phyloP scores from a whole-genome alignment of 2,888 invertebrate species.

The Sialis lutaria region DNA sequence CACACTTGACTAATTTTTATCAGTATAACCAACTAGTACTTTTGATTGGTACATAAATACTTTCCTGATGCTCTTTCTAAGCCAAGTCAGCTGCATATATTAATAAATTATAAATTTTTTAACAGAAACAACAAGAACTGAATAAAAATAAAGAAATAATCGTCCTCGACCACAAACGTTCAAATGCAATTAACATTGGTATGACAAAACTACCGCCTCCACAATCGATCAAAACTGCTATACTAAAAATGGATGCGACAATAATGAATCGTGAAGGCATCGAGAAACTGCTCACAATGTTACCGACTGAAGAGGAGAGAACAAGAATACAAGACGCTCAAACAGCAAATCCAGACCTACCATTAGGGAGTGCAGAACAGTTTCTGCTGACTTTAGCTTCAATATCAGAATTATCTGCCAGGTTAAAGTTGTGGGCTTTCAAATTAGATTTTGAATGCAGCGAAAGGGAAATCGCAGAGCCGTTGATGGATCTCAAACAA shows the following conservation, averaged over 20 bases:
- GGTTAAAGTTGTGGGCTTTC: constrained; percentile 95
- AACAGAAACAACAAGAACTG: constrained; percentile 64
- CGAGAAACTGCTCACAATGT: constrained; percentile 92
- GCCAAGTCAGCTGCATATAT: no score
- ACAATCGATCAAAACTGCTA: constrained; percentile 95
- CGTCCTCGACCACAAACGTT: constrained; percentile 90
- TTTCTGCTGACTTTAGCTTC: constrained; percentile 93
- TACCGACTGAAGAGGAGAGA: constrained; percentile 93
- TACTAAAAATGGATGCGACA: constrained; percentile 97
- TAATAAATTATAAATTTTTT: constrained; percentile 1
- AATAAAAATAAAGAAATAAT: constrained; percentile 82
- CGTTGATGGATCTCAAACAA: constrained; percentile 94
- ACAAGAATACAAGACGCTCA: constrained; percentile 94
- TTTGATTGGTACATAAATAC: no score
- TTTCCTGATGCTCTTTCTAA: no score
- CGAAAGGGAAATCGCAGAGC: constrained; percentile 97
- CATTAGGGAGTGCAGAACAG: constrained; percentile 92
- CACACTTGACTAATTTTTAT: no score
- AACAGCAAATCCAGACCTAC: constrained; percentile 75
- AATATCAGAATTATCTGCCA: constrained; percentile 83
- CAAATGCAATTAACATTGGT: constrained; percentile 98
- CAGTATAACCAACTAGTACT: no score
- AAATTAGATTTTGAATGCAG: constrained; percentile 95
- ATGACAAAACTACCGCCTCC: constrained; percentile 98
- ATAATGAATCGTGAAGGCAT: constrained; percentile 97